phyloP scores from a whole-genome alignment of 2,888 invertebrate genomes.

The Dolichopus griseipennis region DNA sequence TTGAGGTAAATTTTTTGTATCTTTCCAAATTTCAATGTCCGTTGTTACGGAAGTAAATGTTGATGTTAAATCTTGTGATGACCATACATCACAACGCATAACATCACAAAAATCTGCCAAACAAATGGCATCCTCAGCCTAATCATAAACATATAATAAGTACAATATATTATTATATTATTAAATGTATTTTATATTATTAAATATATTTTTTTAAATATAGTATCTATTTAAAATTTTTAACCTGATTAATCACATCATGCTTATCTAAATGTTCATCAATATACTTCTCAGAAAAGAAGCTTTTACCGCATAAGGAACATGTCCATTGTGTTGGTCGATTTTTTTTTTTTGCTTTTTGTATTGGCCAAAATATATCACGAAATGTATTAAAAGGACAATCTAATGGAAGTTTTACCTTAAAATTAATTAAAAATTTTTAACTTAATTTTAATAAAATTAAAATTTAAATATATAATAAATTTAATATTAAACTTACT shows the following conservation, averaged over 20 bases:
- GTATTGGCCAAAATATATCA: conserved; percentile 81
- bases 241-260: conserved; percentile 77
- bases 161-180: neutral
- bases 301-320: conserved; percentile 82
- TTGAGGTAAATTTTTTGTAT: conserved; percentile 31
- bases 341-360: conserved; percentile 75
- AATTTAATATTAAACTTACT: conserved; percentile 24
- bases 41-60: conserved; percentile 58
- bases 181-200: neutral
- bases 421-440: conserved; percentile 11
- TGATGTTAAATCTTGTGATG: conserved; percentile 56
- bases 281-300: conserved; percentile 78
- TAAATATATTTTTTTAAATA: conserved; percentile 9
- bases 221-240: conserved; percentile 21
- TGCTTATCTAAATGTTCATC: conserved; percentile 86
- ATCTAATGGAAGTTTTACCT: conserved; percentile 74
- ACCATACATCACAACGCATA: conserved; percentile 85
- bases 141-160: conserved; percentile 15
- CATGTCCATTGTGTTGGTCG: conserved; percentile 85
- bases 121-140: conserved; percentile 89
- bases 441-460: neutral
- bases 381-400: conserved; percentile 83
- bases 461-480: neutral
- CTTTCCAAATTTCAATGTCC: conserved; percentile 77
- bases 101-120: conserved; percentile 92